These are phyloP conservation scores for Chaetura pelagica DNA, from an alignment of 2,113 vertebrate genomes.

Conservation along the genomic window DNA sequence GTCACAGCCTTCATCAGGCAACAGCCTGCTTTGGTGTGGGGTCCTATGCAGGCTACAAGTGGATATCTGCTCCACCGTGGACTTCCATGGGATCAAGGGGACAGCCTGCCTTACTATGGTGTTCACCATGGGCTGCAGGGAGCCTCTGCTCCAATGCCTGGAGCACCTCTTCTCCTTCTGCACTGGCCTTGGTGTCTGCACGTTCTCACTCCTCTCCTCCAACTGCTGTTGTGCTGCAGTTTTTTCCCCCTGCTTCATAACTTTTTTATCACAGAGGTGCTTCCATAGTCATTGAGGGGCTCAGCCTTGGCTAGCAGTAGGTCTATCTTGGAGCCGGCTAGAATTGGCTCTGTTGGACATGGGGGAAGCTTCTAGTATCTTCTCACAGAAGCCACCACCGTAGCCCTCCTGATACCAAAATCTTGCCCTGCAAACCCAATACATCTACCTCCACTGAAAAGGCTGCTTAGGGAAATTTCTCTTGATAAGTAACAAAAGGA, in stretches of 20 bases:
- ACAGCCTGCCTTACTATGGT: too few relatives aligned
- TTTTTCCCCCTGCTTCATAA: neutral
- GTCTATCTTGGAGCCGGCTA: accelerated
- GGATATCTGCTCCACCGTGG: too few relatives aligned
- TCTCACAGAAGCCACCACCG: neutral
- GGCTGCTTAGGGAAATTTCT: neutral
- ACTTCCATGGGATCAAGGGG: too few relatives aligned
- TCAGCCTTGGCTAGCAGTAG: accelerated
- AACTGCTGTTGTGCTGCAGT: too few relatives aligned
- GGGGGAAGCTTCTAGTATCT: neutral
- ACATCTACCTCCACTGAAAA: neutral
- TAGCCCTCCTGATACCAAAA: neutral
- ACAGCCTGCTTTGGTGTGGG: neutral
- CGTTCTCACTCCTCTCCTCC: too few relatives aligned
- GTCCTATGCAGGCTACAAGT: neutral
- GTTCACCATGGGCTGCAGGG: too few relatives aligned
- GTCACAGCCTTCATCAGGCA: neutral
- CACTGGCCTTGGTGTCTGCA: too few relatives aligned
- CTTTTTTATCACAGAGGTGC: neutral
- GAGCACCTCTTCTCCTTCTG: too few relatives aligned
- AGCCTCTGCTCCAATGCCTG: too few relatives aligned
- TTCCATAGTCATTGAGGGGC: neutral
- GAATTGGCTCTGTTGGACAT: accelerated
- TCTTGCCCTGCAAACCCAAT: neutral
- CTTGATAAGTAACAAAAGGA: neutral